Conservation (phyloP, 1,140 invertebrate species). For the Nymphalis io region DNA sequence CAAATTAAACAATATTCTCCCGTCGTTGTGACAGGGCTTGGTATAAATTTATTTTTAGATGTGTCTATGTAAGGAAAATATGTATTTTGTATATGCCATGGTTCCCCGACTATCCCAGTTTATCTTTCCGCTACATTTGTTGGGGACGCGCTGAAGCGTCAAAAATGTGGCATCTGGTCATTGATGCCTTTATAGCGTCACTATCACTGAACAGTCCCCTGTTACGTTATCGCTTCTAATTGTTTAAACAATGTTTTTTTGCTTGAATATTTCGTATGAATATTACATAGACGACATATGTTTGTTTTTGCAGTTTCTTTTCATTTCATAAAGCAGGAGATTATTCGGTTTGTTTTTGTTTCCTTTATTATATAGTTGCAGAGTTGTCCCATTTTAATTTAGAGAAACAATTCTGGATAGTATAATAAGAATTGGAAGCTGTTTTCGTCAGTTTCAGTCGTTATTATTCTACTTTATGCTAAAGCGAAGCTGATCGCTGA, state of each 20-base stretch:
- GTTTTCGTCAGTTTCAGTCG: no score
- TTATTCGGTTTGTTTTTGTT: no score
- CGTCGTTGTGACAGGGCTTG: neutral
- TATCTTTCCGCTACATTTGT: constrained; percentile 56
- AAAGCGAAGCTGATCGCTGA: no score
- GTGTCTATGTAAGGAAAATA: constrained; percentile 6
- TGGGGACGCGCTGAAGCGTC: constrained; percentile 42
- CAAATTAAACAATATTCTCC: no score
- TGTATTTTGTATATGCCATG: constrained; percentile 1
- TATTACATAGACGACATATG: neutral
- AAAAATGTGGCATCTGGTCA: constrained; percentile 41
- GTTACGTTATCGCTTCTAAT: neutral
- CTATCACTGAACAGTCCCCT: constrained; percentile 12
- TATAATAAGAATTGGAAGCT: no score
- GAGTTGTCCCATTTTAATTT: no score
- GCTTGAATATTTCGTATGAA: neutral
- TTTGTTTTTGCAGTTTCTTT: no score
- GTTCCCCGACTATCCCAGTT: constrained; percentile 23
- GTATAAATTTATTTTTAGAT: neutral
- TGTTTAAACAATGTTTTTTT: neutral
- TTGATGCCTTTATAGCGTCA: constrained; percentile 27
- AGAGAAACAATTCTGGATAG: no score
- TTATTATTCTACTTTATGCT: no score
- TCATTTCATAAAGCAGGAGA: no score
- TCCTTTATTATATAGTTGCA: no score